A percentile compares a stretch with the other conserved stretches of the same genome.
Evolutionary conservation across 2,888 invertebrate species (phyloP).

Genomic region (Dicycla oo): DNA sequence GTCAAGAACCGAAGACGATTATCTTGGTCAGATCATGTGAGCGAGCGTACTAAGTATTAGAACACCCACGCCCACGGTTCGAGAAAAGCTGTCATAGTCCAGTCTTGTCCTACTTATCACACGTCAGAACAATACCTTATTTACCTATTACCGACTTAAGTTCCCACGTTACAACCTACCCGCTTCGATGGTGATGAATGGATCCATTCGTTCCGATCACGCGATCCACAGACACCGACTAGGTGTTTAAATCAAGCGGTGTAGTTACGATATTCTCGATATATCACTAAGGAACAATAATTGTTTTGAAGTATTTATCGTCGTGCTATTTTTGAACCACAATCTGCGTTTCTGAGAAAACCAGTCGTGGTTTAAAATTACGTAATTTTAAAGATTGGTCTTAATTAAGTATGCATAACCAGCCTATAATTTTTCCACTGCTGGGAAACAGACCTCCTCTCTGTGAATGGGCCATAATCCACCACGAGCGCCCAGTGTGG

Average conservation of each 20-base stretch:
- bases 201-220: conserved; percentile 54
- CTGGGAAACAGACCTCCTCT: too few relatives aligned
- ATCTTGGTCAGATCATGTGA: neutral
- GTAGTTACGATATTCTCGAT: neutral
- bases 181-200: conserved; percentile 46
- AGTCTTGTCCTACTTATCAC: neutral
- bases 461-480: too few relatives aligned
- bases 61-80: neutral
- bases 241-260: conserved; percentile 1
- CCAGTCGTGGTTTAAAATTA: neutral
- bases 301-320: conserved; percentile 8
- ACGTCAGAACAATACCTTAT: neutral
- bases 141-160: conserved; percentile 8
- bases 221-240: conserved; percentile 28
- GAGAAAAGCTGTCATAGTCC: neutral
- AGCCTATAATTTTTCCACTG: too few relatives aligned
- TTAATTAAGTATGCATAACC: too few relatives aligned
- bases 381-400: neutral
- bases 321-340: conserved; percentile 17
- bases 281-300: neutral
- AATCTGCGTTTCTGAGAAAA: conserved; percentile 10
- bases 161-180: conserved; percentile 55
- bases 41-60: neutral
- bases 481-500: too few relatives aligned
- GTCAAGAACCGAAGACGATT: neutral